Conservation (phyloP, 2,797 vertebrate species). For the Lacerta viridis region DNA sequence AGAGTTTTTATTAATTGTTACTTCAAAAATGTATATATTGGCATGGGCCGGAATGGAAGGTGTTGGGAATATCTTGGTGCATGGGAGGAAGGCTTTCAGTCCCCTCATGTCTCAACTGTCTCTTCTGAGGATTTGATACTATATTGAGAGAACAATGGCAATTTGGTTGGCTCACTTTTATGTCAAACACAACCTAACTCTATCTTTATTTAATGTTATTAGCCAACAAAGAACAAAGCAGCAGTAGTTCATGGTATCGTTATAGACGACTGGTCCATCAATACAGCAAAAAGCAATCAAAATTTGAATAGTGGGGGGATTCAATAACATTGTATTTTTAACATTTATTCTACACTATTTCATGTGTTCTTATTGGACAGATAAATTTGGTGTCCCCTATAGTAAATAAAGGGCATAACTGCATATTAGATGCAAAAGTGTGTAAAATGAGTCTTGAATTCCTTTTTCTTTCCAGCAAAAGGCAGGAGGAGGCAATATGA, state of each 20-base stretch:
- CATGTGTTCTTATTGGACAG: not conserved
- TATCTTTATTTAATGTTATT: not conserved
- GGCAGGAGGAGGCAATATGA: not conserved
- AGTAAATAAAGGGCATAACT: not conserved
- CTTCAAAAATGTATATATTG: conserved; percentile 61
- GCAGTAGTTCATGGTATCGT: not conserved
- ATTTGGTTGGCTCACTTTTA: conserved; percentile 36
- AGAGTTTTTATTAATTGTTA: conserved; percentile 74
- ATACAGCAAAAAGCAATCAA: not conserved
- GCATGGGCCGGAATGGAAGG: conserved; percentile 57
- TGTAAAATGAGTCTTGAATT: not conserved
- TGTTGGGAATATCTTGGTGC: conserved; percentile 55
- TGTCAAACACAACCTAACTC: not conserved
- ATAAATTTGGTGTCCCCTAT: not conserved
- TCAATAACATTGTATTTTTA: not conserved
- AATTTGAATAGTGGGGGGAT: not conserved
- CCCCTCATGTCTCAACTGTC: conserved; percentile 1
- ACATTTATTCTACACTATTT: too few species aligned
- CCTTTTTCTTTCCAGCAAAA: not conserved
- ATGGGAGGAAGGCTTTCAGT: conserved; percentile 42
- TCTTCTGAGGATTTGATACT: conserved; percentile 30
- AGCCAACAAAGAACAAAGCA: conserved; percentile 39
- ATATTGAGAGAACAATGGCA: conserved; percentile 52
- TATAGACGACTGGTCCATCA: conserved; percentile 22
- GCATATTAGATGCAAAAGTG: not conserved